These are phyloP conservation scores for Hirtodrosophila confusa DNA, from an alignment of 2,888 invertebrate species.

Conservation along the genomic window DNA sequence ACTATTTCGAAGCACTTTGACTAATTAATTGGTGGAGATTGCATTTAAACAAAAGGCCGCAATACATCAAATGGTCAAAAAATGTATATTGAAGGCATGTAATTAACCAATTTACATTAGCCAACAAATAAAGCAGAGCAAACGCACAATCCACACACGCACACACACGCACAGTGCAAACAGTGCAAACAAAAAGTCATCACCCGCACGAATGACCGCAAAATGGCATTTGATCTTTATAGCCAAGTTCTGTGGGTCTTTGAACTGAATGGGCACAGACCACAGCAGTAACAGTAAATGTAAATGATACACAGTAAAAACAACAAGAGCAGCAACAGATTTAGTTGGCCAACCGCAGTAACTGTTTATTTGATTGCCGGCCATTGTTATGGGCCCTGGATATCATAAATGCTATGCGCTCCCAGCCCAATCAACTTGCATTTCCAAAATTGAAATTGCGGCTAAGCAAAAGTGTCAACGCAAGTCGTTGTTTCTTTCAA, in stretches of 20 bases:
- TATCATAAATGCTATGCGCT: neutral
- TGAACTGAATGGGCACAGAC: conserved; percentile 18
- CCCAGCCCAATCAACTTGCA: too few species aligned
- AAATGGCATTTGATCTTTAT: conserved; percentile 36
- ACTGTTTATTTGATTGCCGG: neutral
- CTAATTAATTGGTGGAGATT: conserved; percentile 40
- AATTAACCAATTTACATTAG: conserved; percentile 51
- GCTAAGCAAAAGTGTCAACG: conserved; percentile 10
- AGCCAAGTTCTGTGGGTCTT: conserved; percentile 42
- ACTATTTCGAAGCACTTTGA: conserved; percentile 15
- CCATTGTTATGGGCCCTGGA: neutral
- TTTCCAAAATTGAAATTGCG: conserved; percentile 24
- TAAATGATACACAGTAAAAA: neutral
- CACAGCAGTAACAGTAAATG: neutral
- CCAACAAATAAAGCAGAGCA: conserved; percentile 18
- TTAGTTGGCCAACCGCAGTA: neutral
- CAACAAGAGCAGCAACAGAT: too few species aligned
- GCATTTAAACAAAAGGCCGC: conserved; percentile 5
- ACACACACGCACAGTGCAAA: conserved; percentile 2
- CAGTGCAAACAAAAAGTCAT: neutral
- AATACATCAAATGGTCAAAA: conserved; percentile 4
- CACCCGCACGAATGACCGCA: conserved; percentile 16
- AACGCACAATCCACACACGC: conserved; percentile 5
- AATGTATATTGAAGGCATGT: conserved; percentile 31
- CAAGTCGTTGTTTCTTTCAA: neutral